Conservation (phyloP, 1,140 invertebrate species). For the Ladona fulva region DNA sequence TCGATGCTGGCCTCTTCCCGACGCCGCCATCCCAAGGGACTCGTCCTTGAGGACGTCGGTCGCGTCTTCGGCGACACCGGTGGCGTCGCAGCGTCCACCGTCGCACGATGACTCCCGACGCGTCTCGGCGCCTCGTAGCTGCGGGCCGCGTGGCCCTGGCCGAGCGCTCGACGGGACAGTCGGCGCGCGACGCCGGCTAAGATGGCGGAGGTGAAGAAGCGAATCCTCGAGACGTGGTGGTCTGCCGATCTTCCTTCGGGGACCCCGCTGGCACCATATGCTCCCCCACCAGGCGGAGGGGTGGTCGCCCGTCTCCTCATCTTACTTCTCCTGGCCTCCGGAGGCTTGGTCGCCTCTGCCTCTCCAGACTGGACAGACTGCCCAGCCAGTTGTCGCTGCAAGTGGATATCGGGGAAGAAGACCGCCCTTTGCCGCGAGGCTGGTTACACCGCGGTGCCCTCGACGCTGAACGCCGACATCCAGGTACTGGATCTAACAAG, state of each 20-base stretch:
- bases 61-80: not conserved
- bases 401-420: conserved; percentile 82
- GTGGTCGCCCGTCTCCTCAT: conserved; percentile 1
- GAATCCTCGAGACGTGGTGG: not conserved
- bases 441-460: conserved; percentile 63
- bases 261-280: too few species aligned
- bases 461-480: conserved; percentile 65
- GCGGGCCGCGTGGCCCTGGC: not conserved
- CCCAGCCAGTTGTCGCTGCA: conserved; percentile 69
- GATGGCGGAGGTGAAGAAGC: not conserved
- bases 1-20: not conserved
- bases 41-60: too few species aligned
- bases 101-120: not conserved
- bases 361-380: conserved; percentile 73
- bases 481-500: conserved; percentile 76
- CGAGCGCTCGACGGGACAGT: not conserved
- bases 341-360: conserved; percentile 33
- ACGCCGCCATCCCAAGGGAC: not conserved
- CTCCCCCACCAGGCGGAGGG: conserved; percentile 5
- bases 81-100: not conserved
- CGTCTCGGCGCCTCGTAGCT: not conserved
- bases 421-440: conserved; percentile 71
- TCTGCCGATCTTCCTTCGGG: too few species aligned
- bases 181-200: conserved; percentile 2
- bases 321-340: conserved; percentile 28